Base-by-base conservation (phyloP, 2,888 invertebrate genomes). In the Thecophora atra region DNA sequence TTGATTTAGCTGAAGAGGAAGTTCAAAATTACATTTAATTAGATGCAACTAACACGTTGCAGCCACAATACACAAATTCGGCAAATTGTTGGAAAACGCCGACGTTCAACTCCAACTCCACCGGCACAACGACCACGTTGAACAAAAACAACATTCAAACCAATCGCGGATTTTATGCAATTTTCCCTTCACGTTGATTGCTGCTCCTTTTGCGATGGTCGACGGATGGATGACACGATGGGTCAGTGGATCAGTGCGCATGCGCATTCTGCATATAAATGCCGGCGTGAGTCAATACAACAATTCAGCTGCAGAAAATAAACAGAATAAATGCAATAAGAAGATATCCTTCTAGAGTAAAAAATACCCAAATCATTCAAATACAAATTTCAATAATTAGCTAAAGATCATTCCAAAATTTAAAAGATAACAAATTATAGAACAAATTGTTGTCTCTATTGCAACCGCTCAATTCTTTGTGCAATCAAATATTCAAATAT, bases 11-110 rank as follows among this genome's bases (percentile, higher is more conserved):
- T 84, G 83, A 84, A 83, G 82, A 83, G 83, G 83, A 83, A 83
- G 82, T 83, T 79, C 81, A 81, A 83, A 84, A 83, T 83, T 83
- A 83, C 85, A 84, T 83, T 83, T 83, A 83, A 83, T 83, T 83
- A 70, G 70, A 51, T 70, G 54, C 42, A 54, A 17, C 54, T n/a
- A n/a, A 28, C 24, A 54, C 21, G 30, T n/a, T n/a, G n/a, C n/a
- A n/a, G n/a, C n/a, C n/a, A 19, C 52, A 54, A 67, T 47, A 6
- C 21, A 64, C 17, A 63, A 63, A 37, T 19, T 47, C 21, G 42
- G 42, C 42, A 47, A 47, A 60, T 8, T 28, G 24, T 21, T 28
- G 51, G 66, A 26, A 30, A 47, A n/a, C 47, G 47, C n/a, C n/a
- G 17, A 58, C 47, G 60, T 47, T 21, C 66, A 51, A 70, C 26